Evolutionary conservation across 2,888 invertebrate species (phyloP), one percentile per base, ranked within the genome.

Genomic region (Mythimna albipuncta): DNA sequence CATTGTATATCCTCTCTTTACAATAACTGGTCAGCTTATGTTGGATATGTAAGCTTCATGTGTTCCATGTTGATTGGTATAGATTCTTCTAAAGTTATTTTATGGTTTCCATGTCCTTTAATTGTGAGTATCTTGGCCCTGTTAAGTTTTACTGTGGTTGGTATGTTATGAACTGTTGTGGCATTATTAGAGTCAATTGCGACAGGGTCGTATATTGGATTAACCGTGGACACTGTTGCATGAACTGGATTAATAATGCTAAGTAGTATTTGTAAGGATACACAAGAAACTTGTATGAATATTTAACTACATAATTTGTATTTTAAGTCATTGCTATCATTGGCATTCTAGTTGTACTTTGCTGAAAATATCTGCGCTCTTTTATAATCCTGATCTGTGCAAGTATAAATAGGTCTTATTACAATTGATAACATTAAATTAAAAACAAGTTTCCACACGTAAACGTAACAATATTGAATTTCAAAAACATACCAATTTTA

Each of bases 51-150:
- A 16, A 38, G 72, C n/a, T 72, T 41, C 7, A 72, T 13, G n/a
- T 62, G 19, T 7, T 9, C 38, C 16, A 61, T 58, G 32, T 67
- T 69, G 66, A 72, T 81, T 70, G 65, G 64, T 65, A 67, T 64
- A 62, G 69, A 55, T 70, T 65, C 62, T 70, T 21, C 19, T 80
- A 57, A 66, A 61, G 44, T 59, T 61, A 64, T 67, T 81, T 80
- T 72, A 81, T 73, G n/a, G 57, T 63, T 77, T 81, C 77, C 81
- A 47, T 72, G 81, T 77, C 64, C 72, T 81, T 59, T 57, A 67
- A 68, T 70, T 70, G 26, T 67, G 55, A 16, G 57, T 76, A 76
- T 76, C 61, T 58, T 68, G 26, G 62, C 19, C 38, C 19, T 58
- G 32, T 72, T 67, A 68, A 69, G 26, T 72, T 76, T 66, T 41